Evolutionary conservation across 2,797 vertebrate genomes (phyloP).

Genomic region (Esox lucius): DNA sequence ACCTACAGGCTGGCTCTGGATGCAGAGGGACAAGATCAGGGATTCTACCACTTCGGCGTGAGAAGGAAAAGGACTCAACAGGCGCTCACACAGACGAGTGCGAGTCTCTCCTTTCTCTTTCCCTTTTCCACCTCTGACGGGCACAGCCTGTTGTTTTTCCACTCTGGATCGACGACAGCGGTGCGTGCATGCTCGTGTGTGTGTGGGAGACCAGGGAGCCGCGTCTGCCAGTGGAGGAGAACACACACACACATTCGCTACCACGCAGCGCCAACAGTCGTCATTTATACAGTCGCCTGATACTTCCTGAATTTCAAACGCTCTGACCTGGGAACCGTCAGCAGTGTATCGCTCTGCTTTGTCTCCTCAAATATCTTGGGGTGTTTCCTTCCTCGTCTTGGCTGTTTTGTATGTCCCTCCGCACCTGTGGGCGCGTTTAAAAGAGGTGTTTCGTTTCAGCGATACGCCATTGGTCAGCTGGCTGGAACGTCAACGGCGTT

Average conservation of each 20-base stretch:
- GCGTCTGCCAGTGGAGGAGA: conserved; percentile 60
- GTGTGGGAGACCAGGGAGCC: conserved; percentile 60
- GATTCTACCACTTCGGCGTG: not conserved
- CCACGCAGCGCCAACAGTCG: conserved; percentile 1
- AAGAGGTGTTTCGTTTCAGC: not conserved
- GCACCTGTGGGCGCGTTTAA: not conserved
- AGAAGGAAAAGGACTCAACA: conserved; percentile 3
- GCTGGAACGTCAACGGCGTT: conserved; percentile 51
- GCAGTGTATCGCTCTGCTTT: not conserved
- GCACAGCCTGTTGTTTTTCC: conserved; percentile 68
- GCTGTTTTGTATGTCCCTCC: not conserved
- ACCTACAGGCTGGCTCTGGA: conserved; percentile 35
- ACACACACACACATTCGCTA: conserved; percentile 25
- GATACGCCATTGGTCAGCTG: conserved; percentile 54
- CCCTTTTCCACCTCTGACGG: conserved; percentile 19
- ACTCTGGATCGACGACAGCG: conserved; percentile 43
- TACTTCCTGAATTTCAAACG: conserved; percentile 11
- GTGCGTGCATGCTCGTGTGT: conserved; percentile 8
- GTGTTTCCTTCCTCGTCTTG: not conserved
- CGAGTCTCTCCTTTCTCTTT: not conserved
- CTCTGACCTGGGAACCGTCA: conserved; percentile 25
- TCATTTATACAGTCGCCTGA: conserved; percentile 1
- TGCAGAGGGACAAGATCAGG: not conserved
- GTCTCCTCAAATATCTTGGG: not conserved
- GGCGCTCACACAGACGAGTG: not conserved